phyloP scores from a whole-genome alignment of 1,140 invertebrate species.

The Microplitis demolitor region DNA sequence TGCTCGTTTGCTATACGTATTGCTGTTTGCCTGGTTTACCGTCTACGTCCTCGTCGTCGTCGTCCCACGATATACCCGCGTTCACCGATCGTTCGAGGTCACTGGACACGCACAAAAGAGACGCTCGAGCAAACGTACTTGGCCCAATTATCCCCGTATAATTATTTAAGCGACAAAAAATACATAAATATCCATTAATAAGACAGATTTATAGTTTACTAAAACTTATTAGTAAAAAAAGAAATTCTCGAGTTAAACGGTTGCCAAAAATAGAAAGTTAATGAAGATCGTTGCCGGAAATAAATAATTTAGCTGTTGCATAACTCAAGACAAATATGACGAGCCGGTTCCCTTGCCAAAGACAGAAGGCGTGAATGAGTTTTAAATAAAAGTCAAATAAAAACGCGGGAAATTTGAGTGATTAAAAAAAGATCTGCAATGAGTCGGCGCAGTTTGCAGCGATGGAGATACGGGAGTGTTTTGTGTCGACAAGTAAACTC shows the following conservation, averaged over 20 bases:
- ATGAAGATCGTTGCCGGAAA: no score
- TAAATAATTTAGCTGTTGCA: no score
- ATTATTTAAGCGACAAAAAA: background rate
- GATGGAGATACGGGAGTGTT: no score
- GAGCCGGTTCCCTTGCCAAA: no score
- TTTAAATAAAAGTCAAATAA: no score
- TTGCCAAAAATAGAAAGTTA: no score
- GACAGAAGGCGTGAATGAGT: no score
- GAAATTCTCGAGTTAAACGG: background rate
- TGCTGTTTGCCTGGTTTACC: background rate
- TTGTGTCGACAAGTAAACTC: background rate
- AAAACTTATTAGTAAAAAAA: background rate
- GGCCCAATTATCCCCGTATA: background rate
- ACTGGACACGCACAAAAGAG: constrained; percentile 16
- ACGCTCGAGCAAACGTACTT: constrained; percentile 8
- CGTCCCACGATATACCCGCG: background rate
- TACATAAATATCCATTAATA: no score
- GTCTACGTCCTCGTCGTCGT: background rate
- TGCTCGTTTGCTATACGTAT: background rate
- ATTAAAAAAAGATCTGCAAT: no score
- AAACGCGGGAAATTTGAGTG: no score
- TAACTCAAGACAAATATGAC: no score
- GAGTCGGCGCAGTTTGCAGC: no score
- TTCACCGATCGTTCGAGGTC: constrained; percentile 19
- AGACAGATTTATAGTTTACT: background rate